Evolutionary conservation across 2,797 vertebrate species (phyloP), one percentile per base, ranked within the genome.

Genomic region (Chaunax sp.): DNA sequence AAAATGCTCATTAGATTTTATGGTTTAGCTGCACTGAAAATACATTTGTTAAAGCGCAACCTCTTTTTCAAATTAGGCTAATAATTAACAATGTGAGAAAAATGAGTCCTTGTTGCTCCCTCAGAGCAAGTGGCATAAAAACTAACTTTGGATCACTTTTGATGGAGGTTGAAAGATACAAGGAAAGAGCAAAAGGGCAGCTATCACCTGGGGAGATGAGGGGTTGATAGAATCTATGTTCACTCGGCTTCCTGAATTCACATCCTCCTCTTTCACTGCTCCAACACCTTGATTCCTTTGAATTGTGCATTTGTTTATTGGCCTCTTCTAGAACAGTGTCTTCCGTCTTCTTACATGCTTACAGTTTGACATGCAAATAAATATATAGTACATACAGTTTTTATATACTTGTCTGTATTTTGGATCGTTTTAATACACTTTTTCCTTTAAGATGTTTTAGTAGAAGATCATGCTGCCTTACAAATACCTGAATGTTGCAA

Each of bases 221-320:
- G 40, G 16, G 16, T 43, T 18, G 18, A 16, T 7, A 5, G 38
- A 18, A 40, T 6, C 15, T 16, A 5, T 40, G 14, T 40, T 18
- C 38, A 9, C 4, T 40, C 16, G 14, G 38, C 38, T 16, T 59
- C 62, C 57, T 57, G 71, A 69, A 62, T 71, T 65, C 51, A 59
- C 71, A 77, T 68, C 64, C 55, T 77, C 81, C 45, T 77, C 71
- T 72, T 77, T 83, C 56, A 64, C 55, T 28, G 35, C 53, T 68
- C 60, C 60, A 50, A 62, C 69, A 72, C 58, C 72, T 71, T 81
- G 76, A 37, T 84, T 83, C 63, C 76, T 81, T 82, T 75, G 80
- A 45, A 79, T 85, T 84, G 87, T 81, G 80, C 89, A 89, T 89
- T 82, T 90, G 87, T 73, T 83, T 88, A 90, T 89, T 87, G 87